Base-by-base conservation (phyloP, 2,888 invertebrate species). In the Caenorhabditis sp. region DNA sequence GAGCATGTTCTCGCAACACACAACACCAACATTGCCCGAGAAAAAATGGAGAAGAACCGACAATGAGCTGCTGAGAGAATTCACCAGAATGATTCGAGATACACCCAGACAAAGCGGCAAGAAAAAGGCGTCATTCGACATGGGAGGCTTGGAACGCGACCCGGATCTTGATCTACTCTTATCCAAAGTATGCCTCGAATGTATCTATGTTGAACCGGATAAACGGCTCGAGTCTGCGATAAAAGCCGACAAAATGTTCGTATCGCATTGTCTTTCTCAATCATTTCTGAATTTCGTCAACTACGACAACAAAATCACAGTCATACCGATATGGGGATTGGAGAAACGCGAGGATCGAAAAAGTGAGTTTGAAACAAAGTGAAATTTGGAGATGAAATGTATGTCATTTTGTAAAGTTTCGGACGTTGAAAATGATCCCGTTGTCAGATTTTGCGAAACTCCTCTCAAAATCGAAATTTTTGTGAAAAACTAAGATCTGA, bases 161-260 rank as follows among this genome's bases (percentile, higher is more conserved):
- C 75, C 75, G 0, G 75, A 75, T 37, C 51, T 75, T 1, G 75
- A 75, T 53, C 50, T 75, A 37, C 69, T 75, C 17, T 57, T 75
- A 8, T 69, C 75, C n/a, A 75, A 75, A 64, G 58, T 74, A 14
- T 74, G 69, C 27, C 60, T 74, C 0, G 74, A 74, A 26, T 74
- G 74, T 58, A 66, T 74, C 4, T 74, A 66, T 37, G 65, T 66
- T 17, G 74, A 74, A 24, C 69, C 69, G 43, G 66, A 43, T 43
- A 10, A 17, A 43, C 12, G 62, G 31, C 14, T 37, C 14, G 65
- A 36, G 19, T 54, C 65, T 14, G 55, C 62, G 5, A 26, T 36
- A 1, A 61, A 37, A 60, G 69, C 66, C 4, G 62, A 60, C 49
- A 69, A 66, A 31, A 17, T 69, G 0, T 74, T 74, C 50, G 21